Percentiles rank a stretch among this genome's conserved stretches.
Evolutionary conservation across 2,888 invertebrate species (phyloP).

Genomic region (Eulithis prunata): DNA sequence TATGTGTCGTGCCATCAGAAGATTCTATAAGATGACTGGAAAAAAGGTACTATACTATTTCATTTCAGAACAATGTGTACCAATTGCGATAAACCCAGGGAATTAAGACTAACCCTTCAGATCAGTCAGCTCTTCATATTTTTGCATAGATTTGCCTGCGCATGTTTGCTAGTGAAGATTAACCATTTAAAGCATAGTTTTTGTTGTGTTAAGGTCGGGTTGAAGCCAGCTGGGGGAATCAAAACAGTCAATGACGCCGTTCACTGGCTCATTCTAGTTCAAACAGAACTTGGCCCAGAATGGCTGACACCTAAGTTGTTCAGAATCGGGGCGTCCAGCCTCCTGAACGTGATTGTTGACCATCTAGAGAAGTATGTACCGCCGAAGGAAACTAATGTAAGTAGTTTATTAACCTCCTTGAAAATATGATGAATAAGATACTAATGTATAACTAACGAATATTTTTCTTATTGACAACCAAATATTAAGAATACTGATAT

Average conservation of each 20-base stretch:
- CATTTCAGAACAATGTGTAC: background rate
- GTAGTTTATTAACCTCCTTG: no score
- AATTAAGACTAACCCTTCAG: background rate
- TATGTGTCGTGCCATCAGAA: conserved; percentile 96
- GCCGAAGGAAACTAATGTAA: background rate
- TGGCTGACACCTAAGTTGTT: conserved; percentile 94
- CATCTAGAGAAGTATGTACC: conserved; percentile 66
- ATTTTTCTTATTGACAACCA: no score
- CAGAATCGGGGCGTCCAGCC: conserved; percentile 97
- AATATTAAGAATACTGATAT: no score
- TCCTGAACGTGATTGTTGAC: conserved; percentile 91
- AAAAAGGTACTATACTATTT: conserved; percentile 78
- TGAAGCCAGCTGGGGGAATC: conserved; percentile 99
- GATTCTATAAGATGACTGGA: conserved; percentile 88
- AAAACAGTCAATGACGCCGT: conserved; percentile 93
- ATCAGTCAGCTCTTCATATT: background rate
- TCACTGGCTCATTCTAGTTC: conserved; percentile 93
- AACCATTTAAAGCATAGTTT: no score
- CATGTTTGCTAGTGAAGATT: no score
- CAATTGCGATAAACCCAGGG: background rate
- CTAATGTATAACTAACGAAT: no score
- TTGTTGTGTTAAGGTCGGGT: conserved; percentile 88
- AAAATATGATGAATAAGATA: no score
- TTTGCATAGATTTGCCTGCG: no score
- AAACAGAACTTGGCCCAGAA: conserved; percentile 92